phyloP scores from a whole-genome alignment of 1,140 invertebrate species.

The Tachypleus tridentatus region DNA sequence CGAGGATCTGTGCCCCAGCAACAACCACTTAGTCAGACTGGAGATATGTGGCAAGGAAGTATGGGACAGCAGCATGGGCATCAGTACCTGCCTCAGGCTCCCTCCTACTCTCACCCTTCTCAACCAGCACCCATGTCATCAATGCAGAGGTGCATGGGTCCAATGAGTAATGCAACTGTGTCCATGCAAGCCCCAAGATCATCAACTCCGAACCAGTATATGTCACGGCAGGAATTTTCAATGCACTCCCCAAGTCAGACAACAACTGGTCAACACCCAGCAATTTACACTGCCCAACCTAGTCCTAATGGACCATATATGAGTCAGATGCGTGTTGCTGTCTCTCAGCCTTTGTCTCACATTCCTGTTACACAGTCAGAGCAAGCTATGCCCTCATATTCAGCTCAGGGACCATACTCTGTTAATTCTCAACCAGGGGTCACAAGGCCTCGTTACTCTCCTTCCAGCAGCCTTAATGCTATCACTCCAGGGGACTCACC shows the following conservation, averaged over 20 bases:
- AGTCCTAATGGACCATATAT: not conserved
- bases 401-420: not conserved
- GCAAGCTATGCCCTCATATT: not conserved
- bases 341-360: not conserved
- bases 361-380: not conserved
- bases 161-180: constrained; percentile 9
- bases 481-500: not conserved
- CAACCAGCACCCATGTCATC: constrained; percentile 10
- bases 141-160: constrained; percentile 9
- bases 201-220: constrained; percentile 18
- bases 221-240: constrained; percentile 15
- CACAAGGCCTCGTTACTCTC: constrained; percentile 1
- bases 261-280: constrained; percentile 3
- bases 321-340: not conserved
- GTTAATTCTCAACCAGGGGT: not conserved
- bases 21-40: constrained; percentile 14
- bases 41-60: constrained; percentile 18
- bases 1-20: no score
- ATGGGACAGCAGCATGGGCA: constrained; percentile 17
- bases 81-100: constrained; percentile 12
- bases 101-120: constrained; percentile 17
- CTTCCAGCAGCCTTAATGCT: not conserved
- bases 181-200: constrained; percentile 5
- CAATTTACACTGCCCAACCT: not conserved
- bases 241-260: constrained; percentile 8